Base-by-base conservation (phyloP, 2,888 invertebrate species). In the Trilocha varians region DNA sequence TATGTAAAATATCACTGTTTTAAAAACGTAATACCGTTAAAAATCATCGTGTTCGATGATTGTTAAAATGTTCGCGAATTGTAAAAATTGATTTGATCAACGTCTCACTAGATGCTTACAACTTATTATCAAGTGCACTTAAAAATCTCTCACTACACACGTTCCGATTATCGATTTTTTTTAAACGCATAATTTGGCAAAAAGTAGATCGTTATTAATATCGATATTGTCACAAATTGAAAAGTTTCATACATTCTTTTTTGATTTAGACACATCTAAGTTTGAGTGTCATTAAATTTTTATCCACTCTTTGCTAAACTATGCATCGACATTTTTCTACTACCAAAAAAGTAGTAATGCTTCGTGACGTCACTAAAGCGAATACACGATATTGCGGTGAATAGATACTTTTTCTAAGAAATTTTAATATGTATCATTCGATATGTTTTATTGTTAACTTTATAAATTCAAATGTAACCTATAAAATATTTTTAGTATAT, bases 111-210 rank as follows among this genome's bases (percentile, higher is more conserved):
- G 46, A 57, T 59, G 44, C 47, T 49, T 43, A 53, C 66, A 70
- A 61, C 62, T 70, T 70, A 71, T 57, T 65, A 61, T 70, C 76
- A 83, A 83, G 83, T 83, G 83, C 83, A 83, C 83, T 82, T 83
- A 67, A 75, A 73, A 68, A 75, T 52, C 70, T 77, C 78, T 77
- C 40, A 40, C 40, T 34, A 40, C 34, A 35, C 18, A 34, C 18
- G 34, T 18, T 39, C 18, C 35, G 14, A 15, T 34, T 34, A 35
- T 25, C 25, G 11, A 25, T 25, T 9, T 25, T 25, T 9, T 11
- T 25, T 25, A 9, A 6, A 5, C 25, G 5, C 11, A 25, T 25
- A n/a, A n/a, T n/a, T n/a, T n/a, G n/a, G n/a, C n/a, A n/a, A n/a
- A n/a, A n/a, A n/a, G n/a, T n/a, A n/a, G n/a, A n/a, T n/a, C n/a